Percentiles rank a stretch among this genome's conserved stretches.
phyloP scores from a whole-genome alignment of 2,888 invertebrate species.

The Metopia argyrocephala region DNA sequence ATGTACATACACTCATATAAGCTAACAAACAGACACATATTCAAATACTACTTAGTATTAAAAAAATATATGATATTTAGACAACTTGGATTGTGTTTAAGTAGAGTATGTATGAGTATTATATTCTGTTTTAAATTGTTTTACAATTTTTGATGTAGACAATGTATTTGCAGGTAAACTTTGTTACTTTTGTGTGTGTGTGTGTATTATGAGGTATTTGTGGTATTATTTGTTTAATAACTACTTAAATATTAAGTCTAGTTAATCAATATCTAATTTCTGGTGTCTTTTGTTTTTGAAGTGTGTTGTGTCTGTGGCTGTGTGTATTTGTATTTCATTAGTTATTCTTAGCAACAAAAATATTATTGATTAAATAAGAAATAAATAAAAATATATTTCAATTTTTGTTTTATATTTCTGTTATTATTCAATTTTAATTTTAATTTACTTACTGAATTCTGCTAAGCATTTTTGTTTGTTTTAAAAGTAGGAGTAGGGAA shows the following conservation, averaged over 20 bases:
- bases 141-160: no score
- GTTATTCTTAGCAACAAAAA: constrained; percentile 34
- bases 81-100: background rate
- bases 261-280: background rate
- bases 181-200: background rate
- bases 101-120: background rate
- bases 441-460: constrained; percentile 76
- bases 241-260: constrained; percentile 1
- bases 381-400: constrained; percentile 6
- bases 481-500: constrained; percentile 20
- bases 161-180: no score
- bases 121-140: no score
- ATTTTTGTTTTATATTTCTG: constrained; percentile 9
- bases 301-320: constrained; percentile 3
- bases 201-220: no score
- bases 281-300: no score
- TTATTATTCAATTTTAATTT: constrained; percentile 44
- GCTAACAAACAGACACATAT: background rate
- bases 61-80: background rate
- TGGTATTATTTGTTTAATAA: background rate
- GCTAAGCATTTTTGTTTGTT: constrained; percentile 72
- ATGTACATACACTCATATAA: background rate
- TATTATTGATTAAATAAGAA: constrained; percentile 18
- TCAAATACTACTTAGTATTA: background rate
- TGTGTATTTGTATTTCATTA: constrained; percentile 15